Percentiles rank a stretch among this genome's conserved stretches.
These are phyloP conservation scores for Alosa sapidissima DNA, from an alignment of 2,797 vertebrate species.

Conservation along the genomic window DNA sequence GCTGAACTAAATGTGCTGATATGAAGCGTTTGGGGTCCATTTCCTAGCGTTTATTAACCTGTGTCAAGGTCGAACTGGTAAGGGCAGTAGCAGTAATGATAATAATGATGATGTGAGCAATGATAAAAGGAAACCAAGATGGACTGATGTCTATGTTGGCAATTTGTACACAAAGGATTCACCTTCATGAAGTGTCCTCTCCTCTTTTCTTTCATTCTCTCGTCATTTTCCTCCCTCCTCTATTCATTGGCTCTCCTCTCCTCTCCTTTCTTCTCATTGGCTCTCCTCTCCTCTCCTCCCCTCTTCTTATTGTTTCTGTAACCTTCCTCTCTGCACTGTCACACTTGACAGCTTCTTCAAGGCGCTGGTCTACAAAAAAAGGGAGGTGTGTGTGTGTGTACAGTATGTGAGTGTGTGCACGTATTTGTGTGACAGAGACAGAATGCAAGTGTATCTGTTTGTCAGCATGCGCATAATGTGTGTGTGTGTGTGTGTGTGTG, in stretches of 20 bases:
- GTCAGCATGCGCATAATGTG: neutral
- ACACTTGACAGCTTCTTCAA: slow-evolving; percentile 9
- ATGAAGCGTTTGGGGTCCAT: neutral
- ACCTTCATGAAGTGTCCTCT: neutral
- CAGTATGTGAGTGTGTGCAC: neutral
- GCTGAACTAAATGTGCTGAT: neutral
- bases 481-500: neutral
- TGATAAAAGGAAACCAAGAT: neutral
- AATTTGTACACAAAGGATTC: neutral
- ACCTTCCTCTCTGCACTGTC: neutral
- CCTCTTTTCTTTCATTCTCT: neutral
- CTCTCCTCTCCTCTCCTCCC: neutral
- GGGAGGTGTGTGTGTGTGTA: neutral
- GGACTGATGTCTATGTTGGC: neutral
- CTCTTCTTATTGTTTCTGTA: neutral
- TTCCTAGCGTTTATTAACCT: neutral
- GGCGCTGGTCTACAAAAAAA: neutral
- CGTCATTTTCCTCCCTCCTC: neutral
- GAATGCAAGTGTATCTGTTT: neutral
- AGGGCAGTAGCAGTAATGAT: neutral
- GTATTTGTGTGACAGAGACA: slow-evolving; percentile 30
- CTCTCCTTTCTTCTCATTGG: neutral
- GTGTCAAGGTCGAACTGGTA: neutral
- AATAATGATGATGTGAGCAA: neutral
- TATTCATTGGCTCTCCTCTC: too few species aligned